A percentile compares a stretch with the other conserved stretches of the same genome.
These are phyloP conservation scores for Zelleria hepariella DNA, from an alignment of 2,888 invertebrate species.

Conservation along the genomic window DNA sequence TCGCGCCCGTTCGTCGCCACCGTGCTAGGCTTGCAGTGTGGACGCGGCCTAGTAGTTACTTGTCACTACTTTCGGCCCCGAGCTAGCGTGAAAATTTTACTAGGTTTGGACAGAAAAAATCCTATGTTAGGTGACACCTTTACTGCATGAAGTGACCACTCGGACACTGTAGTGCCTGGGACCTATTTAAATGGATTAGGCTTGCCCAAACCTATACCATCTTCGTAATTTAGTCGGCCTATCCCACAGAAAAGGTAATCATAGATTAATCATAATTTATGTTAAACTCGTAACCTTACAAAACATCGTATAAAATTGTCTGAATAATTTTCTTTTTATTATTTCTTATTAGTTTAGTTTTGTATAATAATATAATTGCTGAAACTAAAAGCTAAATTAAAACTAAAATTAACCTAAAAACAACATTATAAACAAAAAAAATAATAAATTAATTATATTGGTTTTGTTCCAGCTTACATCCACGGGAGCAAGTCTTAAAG, in stretches of 20 bases:
- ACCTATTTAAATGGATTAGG: too few relatives aligned
- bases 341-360: too few relatives aligned
- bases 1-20: too few relatives aligned
- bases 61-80: too few relatives aligned
- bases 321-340: neutral
- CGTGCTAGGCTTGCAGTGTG: too few relatives aligned
- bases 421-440: neutral
- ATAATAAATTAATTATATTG: neutral
- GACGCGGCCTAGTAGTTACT: too few relatives aligned
- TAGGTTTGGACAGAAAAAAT: neutral
- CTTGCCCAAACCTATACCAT: neutral
- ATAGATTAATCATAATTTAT: neutral
- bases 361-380: too few relatives aligned
- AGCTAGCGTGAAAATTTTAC: too few relatives aligned
- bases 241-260: neutral
- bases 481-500: conserved; percentile 2
- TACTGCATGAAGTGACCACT: neutral
- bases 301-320: neutral
- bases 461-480: conserved; percentile 7
- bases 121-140: neutral
- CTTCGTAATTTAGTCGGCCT: neutral
- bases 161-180: too few relatives aligned
- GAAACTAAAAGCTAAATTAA: too few relatives aligned
- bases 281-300: neutral
- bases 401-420: too few relatives aligned